Evolutionary conservation across 2,113 vertebrate genomes (phyloP), one percentile per base, ranked within the genome.

Genomic region (Esox niger): DNA sequence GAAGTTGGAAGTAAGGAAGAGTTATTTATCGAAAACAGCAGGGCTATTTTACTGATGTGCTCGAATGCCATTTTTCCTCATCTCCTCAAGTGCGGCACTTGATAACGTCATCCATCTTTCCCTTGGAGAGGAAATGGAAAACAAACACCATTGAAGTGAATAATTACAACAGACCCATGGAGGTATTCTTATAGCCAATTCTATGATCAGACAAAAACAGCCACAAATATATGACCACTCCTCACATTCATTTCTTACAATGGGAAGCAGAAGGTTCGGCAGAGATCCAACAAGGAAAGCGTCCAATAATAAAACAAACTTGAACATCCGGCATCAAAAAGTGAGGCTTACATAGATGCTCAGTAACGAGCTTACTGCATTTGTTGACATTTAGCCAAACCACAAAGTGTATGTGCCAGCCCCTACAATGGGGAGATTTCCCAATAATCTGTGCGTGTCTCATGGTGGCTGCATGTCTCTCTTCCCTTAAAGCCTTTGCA

Each of bases 401-500:
- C 84, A 83, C 77, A 84, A 75, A 76, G 74, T 79, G 82, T 71
- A 73, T 70, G 70, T 52, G 76, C 83, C 69, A 75, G 57, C 43
- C 75, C 79, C 66, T 55, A 71, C 76, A 69, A 74, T 60, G 59
- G 64, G 70, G 69, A 85, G 80, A 75, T 73, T 86, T 78, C 61
- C 67, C 79, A 80, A 81, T 80, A 82, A 86, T 86, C 86, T 86
- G 79, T 74, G 71, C 49, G 66, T 79, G 69, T 77, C 79, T 77
- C 78, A 71, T 81, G 82, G 84, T 80, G 81, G 78, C 81, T 85
- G 82, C 69, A 70, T 81, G 82, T 77, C 80, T 85, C 5, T 52
- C 47, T 52, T n/a, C 76, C 76, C 83, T 89, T 86, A 89, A 87
- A 87, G 84, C 85, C 81, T 88, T 88, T 85, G 75, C 77, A 71